Conservation (phyloP, 2,113 vertebrate genomes). For the Sisor rabdophorus region DNA sequence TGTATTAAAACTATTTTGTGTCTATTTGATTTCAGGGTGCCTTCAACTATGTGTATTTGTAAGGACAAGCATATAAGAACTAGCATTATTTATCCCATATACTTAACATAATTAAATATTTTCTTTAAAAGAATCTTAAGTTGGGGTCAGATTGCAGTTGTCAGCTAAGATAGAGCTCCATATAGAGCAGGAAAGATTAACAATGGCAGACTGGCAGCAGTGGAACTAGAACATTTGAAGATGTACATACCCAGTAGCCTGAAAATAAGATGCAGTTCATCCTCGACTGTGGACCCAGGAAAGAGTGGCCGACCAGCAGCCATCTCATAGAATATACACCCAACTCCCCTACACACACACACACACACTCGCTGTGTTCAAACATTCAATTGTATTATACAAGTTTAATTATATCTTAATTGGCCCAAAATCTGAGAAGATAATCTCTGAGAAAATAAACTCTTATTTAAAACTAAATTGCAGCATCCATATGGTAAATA, state of each 20-base stretch:
- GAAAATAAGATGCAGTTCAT: conserved; percentile 97
- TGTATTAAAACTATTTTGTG: conserved; percentile 24
- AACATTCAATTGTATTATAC: conserved; percentile 52
- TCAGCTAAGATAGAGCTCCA: too few relatives aligned
- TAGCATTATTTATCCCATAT: too few relatives aligned
- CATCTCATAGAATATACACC: conserved; percentile 99
- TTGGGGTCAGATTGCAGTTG: too few relatives aligned
- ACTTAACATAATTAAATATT: too few relatives aligned
- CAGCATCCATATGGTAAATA: background rate
- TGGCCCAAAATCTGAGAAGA: too few relatives aligned
- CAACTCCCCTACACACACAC: conserved; percentile 80
- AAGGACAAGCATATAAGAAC: too few relatives aligned
- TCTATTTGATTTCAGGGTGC: background rate
- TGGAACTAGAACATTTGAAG: background rate
- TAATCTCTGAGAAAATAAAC: too few relatives aligned
- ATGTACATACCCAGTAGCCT: conserved; percentile 84
- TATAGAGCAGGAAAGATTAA: too few relatives aligned
- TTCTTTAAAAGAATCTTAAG: too few relatives aligned
- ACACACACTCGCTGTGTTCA: background rate
- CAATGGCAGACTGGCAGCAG: too few relatives aligned
- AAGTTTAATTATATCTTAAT: background rate
- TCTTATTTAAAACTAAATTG: too few relatives aligned
- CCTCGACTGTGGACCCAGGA: conserved; percentile 96
- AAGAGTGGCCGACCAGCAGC: conserved; percentile 96
- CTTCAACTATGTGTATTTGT: background rate